Evolutionary conservation across 2,797 vertebrate species (phyloP), one percentile per base, ranked within the genome.

Genomic region (Notoglanidium macrostoma): DNA sequence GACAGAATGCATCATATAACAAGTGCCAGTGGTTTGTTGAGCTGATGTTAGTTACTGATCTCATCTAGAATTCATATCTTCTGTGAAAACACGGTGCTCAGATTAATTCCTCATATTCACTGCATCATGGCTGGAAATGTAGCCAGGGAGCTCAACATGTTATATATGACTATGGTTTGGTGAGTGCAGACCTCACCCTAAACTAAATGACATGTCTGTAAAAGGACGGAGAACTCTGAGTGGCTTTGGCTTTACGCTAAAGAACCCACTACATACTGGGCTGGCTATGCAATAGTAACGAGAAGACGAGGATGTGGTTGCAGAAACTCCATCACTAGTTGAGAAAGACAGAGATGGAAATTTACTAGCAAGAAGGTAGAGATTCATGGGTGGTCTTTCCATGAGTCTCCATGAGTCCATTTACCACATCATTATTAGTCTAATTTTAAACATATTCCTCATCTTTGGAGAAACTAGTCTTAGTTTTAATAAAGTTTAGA

Each of bases 401-500:
- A n/a, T n/a, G n/a, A n/a, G n/a, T n/a, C n/a, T 51, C 73, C 3
- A 46, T 26, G 44, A 51, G 44, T 26, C 17, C 32, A 70, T 73
- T 15, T 3, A 73, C 6, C 17, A 72, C 19, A 72, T 72, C 7
- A 8, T 26, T 49, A 49, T 74, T 6, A 26, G 70, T 23, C 44
- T 17, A 19, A 51, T 29, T 76, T 76, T 78, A 26, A 21, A 17
- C 17, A 9, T 70, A 6, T 40, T 74, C 19, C 17, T 59, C 72
- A 76, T 26, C 32, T 44, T 19, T 86, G 76, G 61, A 70, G 15
- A 46, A 15, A 32, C 49, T 0, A 80, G 8, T 68, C 77, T 81
- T 61, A 83, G 80, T 59, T 63, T 57, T 83, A 67, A 40, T 44
- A 46, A n/a, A 15, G 12, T 81, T 59, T 49, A 46, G 14, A 81